A percentile compares a stretch with the other conserved stretches of the same genome.
These are phyloP conservation scores for Amazona vittata DNA, from an alignment of 2,113 vertebrate species.

Conservation along the genomic window DNA sequence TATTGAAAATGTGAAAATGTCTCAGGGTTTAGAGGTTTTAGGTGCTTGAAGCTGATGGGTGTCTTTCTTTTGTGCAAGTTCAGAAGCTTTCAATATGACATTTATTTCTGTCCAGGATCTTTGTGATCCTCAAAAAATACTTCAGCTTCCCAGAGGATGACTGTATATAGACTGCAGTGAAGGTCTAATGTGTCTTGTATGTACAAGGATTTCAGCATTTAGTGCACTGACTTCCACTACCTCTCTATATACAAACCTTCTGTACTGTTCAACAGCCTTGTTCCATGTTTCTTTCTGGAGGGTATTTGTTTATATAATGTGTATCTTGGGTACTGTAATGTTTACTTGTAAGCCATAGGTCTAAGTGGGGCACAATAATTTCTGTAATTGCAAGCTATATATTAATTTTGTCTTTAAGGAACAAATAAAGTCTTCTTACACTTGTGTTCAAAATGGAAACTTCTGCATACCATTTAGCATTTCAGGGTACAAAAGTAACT, in stretches of 20 bases:
- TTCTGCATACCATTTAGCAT: neutral
- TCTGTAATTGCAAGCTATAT: neutral
- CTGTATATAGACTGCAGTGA: neutral
- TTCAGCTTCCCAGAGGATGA: neutral
- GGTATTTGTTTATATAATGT: neutral
- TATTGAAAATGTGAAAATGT: neutral
- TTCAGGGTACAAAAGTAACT: neutral
- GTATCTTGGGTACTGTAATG: neutral
- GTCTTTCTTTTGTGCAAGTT: neutral
- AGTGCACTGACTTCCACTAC: neutral
- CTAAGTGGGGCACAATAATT: neutral
- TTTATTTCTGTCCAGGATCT: neutral
- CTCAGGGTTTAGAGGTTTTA: neutral
- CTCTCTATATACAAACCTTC: neutral
- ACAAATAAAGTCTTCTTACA: neutral
- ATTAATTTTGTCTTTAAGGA: neutral
- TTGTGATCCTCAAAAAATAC: neutral
- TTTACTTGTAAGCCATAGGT: neutral
- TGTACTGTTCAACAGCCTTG: neutral
- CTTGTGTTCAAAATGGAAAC: neutral
- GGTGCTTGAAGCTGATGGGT: neutral
- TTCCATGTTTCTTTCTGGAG: neutral
- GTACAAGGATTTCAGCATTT: neutral
- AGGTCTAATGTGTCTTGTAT: neutral
- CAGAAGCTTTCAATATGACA: neutral